A percentile compares a stretch with the other conserved stretches of the same genome.
Evolutionary conservation across 2,113 vertebrate species (phyloP).

Genomic region (Anhinga rufa): DNA sequence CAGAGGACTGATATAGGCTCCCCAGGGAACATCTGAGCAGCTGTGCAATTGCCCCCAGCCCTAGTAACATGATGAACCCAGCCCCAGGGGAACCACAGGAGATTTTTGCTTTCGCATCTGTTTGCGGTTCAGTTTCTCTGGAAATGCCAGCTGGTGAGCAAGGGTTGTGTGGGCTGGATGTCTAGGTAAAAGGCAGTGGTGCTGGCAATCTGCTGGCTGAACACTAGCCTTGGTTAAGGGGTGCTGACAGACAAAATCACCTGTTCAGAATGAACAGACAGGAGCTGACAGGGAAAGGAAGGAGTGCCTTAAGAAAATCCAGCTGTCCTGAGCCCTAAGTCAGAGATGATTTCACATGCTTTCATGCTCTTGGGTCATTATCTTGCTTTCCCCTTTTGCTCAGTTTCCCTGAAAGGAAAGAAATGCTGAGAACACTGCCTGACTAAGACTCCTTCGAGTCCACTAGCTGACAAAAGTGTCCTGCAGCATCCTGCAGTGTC

Average conservation of each 20-base stretch:
- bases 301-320: neutral
- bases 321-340: neutral
- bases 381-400: neutral
- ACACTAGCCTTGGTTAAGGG: neutral
- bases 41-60: neutral
- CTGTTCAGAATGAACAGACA: neutral
- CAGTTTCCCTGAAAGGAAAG: neutral
- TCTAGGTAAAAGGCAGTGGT: neutral
- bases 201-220: neutral
- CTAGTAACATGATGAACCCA: neutral
- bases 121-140: neutral
- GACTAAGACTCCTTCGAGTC: neutral
- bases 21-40: neutral
- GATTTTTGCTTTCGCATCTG: neutral
- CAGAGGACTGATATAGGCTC: neutral
- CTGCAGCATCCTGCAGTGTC: no score
- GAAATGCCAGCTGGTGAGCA: conserved; percentile 9
- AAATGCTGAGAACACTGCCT: neutral
- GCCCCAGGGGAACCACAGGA: neutral
- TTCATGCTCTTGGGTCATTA: neutral
- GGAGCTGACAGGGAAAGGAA: neutral
- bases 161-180: neutral
- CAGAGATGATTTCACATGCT: neutral
- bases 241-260: neutral
- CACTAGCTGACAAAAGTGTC: neutral